Evolutionary conservation across 2,797 vertebrate genomes (phyloP).

Genomic region (Otolemur crassicaudatus): DNA sequence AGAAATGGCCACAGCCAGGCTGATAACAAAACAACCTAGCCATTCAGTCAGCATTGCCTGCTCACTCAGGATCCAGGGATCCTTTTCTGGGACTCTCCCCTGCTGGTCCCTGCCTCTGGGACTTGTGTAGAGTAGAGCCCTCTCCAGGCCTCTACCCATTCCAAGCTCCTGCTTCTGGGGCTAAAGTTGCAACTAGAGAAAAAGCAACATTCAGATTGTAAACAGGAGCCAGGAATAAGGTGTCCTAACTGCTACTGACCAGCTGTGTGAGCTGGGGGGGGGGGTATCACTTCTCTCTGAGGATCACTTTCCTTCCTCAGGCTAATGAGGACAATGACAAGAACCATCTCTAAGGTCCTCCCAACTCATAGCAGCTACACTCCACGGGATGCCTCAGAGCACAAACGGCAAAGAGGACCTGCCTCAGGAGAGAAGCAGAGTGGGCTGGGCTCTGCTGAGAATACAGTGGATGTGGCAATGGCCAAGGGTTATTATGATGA

Average conservation of each 20-base stretch:
- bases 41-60: background rate
- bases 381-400: background rate
- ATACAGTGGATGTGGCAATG: constrained; percentile 10
- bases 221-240: background rate
- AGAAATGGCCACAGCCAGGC: constrained; percentile 24
- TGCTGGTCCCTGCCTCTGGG: background rate
- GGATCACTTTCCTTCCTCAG: background rate
- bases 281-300: background rate
- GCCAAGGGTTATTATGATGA: constrained; percentile 61
- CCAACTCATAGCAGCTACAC: background rate
- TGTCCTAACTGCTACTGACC: background rate
- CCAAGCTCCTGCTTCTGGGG: background rate
- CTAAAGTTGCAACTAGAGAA: background rate
- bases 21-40: constrained; percentile 4
- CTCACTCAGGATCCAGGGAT: background rate
- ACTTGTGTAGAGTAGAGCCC: background rate
- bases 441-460: constrained; percentile 28
- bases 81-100: background rate
- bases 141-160: background rate
- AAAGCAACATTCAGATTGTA: background rate
- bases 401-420: background rate
- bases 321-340: background rate
- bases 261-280: background rate
- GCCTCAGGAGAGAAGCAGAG: constrained; percentile 34
- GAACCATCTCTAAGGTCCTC: background rate